Base-by-base conservation (phyloP, 2,113 vertebrate species). In the Rhinolophus sinicus region DNA sequence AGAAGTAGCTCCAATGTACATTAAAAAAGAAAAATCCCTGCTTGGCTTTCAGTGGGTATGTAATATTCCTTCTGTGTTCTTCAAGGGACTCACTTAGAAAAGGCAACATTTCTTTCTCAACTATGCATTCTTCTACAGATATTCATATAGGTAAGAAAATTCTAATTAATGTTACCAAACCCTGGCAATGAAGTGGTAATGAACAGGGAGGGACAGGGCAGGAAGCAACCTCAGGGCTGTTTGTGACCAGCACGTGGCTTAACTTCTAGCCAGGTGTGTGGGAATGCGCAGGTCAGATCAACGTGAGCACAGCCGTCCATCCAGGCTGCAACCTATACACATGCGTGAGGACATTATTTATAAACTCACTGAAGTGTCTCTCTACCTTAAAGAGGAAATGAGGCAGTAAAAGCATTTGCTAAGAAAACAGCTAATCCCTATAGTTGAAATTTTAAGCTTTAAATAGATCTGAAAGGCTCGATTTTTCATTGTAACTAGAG, bases 81-180 rank as follows among this genome's bases (percentile, higher is more conserved):
- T 88, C 54, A 44, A 84, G 33, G 18, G 47, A 84, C 47, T 65
- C 47, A 40, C 64, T 84, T 30, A 38, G 24, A 65, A 65, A 80
- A 85, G 70, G 30, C 76, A 82, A 54, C 14, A 47, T n/a, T 64
- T 88, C 35, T 82, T 84, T 85, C 80, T 94, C 70, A 56, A 56
- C 54, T 38, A 44, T 4, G 67, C 38, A 60, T 38, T 60, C 38
- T 84, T 64, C 88, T 47, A 38, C 15, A 77, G 77, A n/a, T 70
- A 77, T 30, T 76, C 64, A 35, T 16, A 38, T n/a, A 80, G 77
- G 14, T 58, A 70, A 52, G 65, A 80, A 30, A 50, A 62, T 50
- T 21, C 56, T 94, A 84, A 56, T 62, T 9, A 81, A 24, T 18
- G 47, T 47, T 44, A 73, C 50, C 44, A 40, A 65, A 88, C 40